Percentiles rank a stretch among this genome's conserved stretches.
These are phyloP conservation scores for Nothobranchius furzeri DNA, from an alignment of 2,113 vertebrate genomes.

Conservation along the genomic window DNA sequence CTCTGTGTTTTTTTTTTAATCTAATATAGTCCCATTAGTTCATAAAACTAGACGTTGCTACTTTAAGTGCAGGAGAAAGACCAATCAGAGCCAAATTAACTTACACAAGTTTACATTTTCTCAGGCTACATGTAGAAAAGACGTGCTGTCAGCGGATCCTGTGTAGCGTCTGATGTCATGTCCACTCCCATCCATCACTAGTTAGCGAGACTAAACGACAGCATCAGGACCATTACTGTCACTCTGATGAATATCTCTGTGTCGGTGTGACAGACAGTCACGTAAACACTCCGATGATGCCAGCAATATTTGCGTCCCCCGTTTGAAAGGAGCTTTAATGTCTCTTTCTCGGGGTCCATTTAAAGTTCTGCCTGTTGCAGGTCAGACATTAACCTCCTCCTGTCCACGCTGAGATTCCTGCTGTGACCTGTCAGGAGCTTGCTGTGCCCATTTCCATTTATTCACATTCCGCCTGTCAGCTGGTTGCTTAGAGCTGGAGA, in stretches of 20 bases:
- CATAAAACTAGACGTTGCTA: background rate
- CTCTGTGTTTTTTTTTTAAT: too few species aligned
- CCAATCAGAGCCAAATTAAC: background rate
- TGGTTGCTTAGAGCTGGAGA: constrained; percentile 41
- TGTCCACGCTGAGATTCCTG: constrained; percentile 51
- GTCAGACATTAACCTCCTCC: constrained; percentile 49
- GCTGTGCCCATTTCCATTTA: constrained; percentile 63
- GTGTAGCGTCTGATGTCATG: too few species aligned
- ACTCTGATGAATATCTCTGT: background rate
- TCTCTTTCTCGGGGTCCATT: constrained; percentile 3
- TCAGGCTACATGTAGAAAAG: too few species aligned
- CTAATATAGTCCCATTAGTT: too few species aligned
- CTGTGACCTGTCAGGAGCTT: constrained; percentile 68
- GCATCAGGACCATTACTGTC: background rate
- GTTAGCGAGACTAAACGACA: background rate
- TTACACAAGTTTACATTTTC: background rate
- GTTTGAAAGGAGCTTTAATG: constrained; percentile 5
- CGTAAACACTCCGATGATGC: background rate
- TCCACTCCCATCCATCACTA: background rate
- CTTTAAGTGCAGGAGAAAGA: background rate
- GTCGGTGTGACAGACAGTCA: constrained; percentile 2
- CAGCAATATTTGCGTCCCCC: background rate
- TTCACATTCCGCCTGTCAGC: constrained; percentile 54
- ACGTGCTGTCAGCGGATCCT: background rate
- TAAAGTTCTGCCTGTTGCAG: constrained; percentile 22